Evolutionary conservation across 1,140 invertebrate genomes (phyloP), one percentile per base, ranked within the genome.

Genomic region (Papilio xuthus): DNA sequence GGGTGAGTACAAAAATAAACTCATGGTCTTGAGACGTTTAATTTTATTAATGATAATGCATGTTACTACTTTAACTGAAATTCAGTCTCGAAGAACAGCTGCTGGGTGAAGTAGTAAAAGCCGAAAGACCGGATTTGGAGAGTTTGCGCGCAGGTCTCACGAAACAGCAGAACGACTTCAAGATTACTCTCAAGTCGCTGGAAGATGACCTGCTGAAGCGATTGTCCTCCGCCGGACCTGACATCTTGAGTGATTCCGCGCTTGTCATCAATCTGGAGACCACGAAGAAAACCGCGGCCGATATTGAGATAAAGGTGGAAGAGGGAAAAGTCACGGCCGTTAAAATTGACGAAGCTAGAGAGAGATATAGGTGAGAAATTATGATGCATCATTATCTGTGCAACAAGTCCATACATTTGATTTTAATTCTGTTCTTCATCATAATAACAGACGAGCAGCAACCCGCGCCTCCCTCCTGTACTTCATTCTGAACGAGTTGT

Each of bases 111-210:
- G 98, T 99, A 12, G 98, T 99, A 0, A 98, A 98, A 94, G 97
- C 96, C 6, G 98, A 99, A 93, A 95, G 98, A 84, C 98, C 98
- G 0, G 98, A 99, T 92, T 94, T 99, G 20, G 98, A 99, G 94
- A 93, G 95, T 28, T 93, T 96, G 44, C 95, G 96, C 82, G 94
- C 95, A 6, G 95, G 97, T 63, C 92, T 99, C 7, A 99, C 98
- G 0, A 97, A 97, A 85, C 97, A 99, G 88, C 98, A 99, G 89
- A 99, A 99, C 87, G 97, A 97, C 83, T 99, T 98, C 87, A 99
- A 99, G 94, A 99, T 99, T 72, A 97, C 96, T 0, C 92, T 99
- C 3, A 99, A 99, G 90, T 95, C 95, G 77, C 94, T 99, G 12
- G 98, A 99, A 94, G 98, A 99, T 89, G 97, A 97, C 93, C 91